These are phyloP conservation scores for Amphimedon queenslandica DNA, from an alignment of 37 sponge, comb jelly and placozoan species.

Conservation along the genomic window DNA sequence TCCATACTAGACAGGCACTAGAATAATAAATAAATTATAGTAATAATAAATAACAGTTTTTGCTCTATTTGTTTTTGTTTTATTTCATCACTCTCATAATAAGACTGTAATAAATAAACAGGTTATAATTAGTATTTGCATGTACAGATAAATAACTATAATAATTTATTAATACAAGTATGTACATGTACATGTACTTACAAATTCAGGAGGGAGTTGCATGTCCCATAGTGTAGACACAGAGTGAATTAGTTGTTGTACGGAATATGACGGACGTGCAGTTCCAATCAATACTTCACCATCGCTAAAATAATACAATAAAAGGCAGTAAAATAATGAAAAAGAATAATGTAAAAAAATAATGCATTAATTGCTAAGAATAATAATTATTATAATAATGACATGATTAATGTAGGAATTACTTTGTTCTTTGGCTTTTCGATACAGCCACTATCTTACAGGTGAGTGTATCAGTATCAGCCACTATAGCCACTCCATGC, in stretches of 20 bases:
- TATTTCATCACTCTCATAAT: no score
- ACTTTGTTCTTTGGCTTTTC: slow-evolving; percentile 15
- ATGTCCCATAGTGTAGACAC: slow-evolving; percentile 46
- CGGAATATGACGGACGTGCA: slow-evolving; percentile 13
- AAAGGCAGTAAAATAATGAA: neutral
- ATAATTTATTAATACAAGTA: no score
- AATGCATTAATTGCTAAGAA: neutral
- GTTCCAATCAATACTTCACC: slow-evolving; percentile 1
- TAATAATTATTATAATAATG: neutral
- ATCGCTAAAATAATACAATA: slow-evolving; percentile 17
- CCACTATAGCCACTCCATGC: slow-evolving; percentile 47
- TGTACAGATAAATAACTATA: no score
- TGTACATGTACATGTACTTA: no score
- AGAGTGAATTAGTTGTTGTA: slow-evolving; percentile 37
- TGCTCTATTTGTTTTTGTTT: no score
- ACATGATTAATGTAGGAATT: no score
- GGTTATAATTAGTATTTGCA: no score
- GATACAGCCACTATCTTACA: slow-evolving; percentile 18
- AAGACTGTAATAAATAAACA: no score
- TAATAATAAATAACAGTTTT: no score
- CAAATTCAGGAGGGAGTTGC: slow-evolving; percentile 64
- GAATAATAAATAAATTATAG: neutral
- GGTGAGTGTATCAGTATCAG: slow-evolving; percentile 42
- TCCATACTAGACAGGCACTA: slow-evolving; percentile 63
- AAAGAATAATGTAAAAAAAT: neutral